Evolutionary conservation across 2,797 vertebrate genomes (phyloP).

Genomic region (Odontamblyopus rebecca): DNA sequence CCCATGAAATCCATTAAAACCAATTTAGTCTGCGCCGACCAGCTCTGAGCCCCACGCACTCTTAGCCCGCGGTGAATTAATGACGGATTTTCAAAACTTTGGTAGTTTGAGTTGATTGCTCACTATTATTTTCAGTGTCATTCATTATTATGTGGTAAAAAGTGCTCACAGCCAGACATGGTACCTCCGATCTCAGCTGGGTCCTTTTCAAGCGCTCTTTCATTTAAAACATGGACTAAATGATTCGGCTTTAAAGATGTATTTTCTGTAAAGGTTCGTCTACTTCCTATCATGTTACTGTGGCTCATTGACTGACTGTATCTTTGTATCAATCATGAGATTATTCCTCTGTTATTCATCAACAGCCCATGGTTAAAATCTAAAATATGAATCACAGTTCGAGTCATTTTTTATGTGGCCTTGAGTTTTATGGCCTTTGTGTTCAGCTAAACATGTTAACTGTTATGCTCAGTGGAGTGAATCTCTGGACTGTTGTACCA

Average conservation of each 20-base stretch:
- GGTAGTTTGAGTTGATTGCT: slow-evolving; percentile 52
- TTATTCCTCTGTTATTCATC: neutral
- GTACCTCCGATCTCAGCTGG: slow-evolving; percentile 12
- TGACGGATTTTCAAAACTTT: slow-evolving; percentile 67
- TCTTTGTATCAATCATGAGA: neutral
- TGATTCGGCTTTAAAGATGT: slow-evolving; percentile 1
- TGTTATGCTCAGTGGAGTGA: neutral
- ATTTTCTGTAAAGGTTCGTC: slow-evolving; percentile 3
- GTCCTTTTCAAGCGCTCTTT: slow-evolving; percentile 1
- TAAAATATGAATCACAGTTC: neutral
- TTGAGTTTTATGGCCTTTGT: neutral
- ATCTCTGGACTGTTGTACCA: too few species aligned
- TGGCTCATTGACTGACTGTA: neutral
- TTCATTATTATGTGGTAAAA: slow-evolving; percentile 57
- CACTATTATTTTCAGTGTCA: slow-evolving; percentile 51
- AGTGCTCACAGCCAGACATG: slow-evolving; percentile 33
- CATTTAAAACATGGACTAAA: slow-evolving; percentile 10
- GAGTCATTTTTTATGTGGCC: neutral
- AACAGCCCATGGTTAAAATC: neutral
- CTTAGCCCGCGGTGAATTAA: slow-evolving; percentile 54
- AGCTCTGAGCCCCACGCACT: slow-evolving; percentile 51
- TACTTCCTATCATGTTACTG: neutral
- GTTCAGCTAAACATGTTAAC: neutral
- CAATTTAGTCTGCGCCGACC: slow-evolving; percentile 59
- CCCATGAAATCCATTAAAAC: slow-evolving; percentile 74